phyloP scores from a whole-genome alignment of 2,888 invertebrate genomes.

The Lithophane leautieri region DNA sequence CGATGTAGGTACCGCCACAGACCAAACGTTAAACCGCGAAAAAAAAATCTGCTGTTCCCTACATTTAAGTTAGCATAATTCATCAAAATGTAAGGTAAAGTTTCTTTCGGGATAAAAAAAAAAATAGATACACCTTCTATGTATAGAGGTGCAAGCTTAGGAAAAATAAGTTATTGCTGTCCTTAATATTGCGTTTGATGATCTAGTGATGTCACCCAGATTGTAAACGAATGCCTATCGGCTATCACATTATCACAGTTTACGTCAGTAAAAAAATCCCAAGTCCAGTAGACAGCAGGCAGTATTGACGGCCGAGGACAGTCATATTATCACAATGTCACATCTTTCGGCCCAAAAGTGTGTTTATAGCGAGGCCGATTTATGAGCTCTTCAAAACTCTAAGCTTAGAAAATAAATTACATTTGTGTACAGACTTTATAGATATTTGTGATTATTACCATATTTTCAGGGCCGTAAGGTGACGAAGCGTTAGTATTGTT shows the following conservation, averaged over 20 bases:
- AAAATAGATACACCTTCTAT: too few species aligned
- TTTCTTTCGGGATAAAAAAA: too few species aligned
- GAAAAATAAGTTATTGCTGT: background rate
- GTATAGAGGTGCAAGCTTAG: background rate
- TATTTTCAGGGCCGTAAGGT: conserved; percentile 39
- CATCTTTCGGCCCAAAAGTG: conserved; percentile 34
- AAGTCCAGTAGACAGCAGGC: conserved; percentile 23
- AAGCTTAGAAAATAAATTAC: conserved; percentile 19
- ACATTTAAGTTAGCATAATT: too few species aligned
- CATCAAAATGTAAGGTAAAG: too few species aligned
- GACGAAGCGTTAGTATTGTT: conserved; percentile 46
- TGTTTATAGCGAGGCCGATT: conserved; percentile 44
- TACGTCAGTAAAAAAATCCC: background rate
- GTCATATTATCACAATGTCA: conserved; percentile 37
- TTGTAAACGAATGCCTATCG: background rate
- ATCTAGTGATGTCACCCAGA: background rate
- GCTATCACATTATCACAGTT: background rate
- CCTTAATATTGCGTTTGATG: background rate
- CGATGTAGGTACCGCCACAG: too few species aligned
- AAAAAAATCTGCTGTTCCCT: too few species aligned
- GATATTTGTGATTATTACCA: conserved; percentile 25
- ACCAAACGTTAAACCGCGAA: too few species aligned
- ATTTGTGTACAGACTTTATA: background rate
- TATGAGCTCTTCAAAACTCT: conserved; percentile 19
- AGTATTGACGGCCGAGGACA: conserved; percentile 38